Base-by-base conservation (phyloP, 2,888 invertebrate species). In the Drosophila monieri region DNA sequence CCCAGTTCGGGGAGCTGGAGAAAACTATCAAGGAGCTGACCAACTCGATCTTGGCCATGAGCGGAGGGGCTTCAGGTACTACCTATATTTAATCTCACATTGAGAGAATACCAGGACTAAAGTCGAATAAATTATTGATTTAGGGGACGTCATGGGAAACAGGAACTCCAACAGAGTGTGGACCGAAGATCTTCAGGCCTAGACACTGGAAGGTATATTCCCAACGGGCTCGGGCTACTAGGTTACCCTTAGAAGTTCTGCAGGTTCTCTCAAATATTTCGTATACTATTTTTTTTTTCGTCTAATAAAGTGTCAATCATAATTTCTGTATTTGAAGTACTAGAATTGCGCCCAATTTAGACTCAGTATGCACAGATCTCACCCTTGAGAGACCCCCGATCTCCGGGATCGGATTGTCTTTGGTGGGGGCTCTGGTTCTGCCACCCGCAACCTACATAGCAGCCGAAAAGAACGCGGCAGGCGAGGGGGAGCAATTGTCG, bases 21-120 rank as follows among this genome's bases (percentile, higher is more conserved):
- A 65, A 62, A 5, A 72, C 77, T 0, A 68, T 81, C 8, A 85
- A 69, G 69, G 83, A 87, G 18, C 49, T 81, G 15, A 83, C 88
- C 30, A 76, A 65, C 27, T 72, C 88, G 1, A 66, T 87, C 35
- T 14, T 81, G 59, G 72, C 72, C 41, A 68, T 81, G 61, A 70
- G 54, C 48, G 85, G 70, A 15, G 62, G 35, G 2, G 14, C 15
- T 15, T 12, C 30, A 9, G 43, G 44, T 27, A 41, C 9, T 15
- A 2, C 9, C 9, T 2, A 9, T 9, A n/a, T 35, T 12, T 0
- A 4, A 35, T 35, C 21, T 1, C 5, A 23, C 21, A 35, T 9
- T 27, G 8, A 2, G 27, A 9, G 9, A 25, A 6, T 25, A 25
- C 25, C 8, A 9, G 27, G 27, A 27, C 27, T 27, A 9, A 9